Evolutionary conservation across 2,888 invertebrate genomes (phyloP).

Genomic region (Torymus texanus): DNA sequence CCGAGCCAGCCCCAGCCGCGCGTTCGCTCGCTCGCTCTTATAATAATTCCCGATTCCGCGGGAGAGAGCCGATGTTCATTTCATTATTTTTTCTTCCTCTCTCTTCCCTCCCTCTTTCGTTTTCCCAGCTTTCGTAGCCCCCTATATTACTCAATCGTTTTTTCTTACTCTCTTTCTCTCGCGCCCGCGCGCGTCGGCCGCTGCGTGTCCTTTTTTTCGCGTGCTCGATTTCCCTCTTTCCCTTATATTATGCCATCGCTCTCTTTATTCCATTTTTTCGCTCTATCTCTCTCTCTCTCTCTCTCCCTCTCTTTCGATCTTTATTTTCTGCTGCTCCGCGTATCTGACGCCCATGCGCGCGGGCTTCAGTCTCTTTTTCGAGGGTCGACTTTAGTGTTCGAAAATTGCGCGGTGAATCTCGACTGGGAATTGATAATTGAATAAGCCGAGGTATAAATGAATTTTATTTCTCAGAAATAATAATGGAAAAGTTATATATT

Average conservation of each 20-base stretch:
- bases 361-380: no score
- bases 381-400: no score
- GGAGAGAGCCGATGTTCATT: constrained; percentile 71
- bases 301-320: constrained; percentile 10
- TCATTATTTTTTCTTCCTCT: constrained; percentile 70
- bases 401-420: no score
- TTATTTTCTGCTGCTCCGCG: background rate
- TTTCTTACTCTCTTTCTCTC: constrained; percentile 37
- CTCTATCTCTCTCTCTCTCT: no score
- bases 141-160: constrained; percentile 53
- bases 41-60: background rate
- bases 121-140: constrained; percentile 26
- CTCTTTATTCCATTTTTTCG: constrained; percentile 16
- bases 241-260: constrained; percentile 31
- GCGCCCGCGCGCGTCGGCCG: background rate
- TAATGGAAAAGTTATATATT: no score
- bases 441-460: background rate
- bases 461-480: no score
- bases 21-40: no score
- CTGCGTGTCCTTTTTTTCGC: background rate
- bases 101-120: background rate
- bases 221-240: constrained; percentile 25
- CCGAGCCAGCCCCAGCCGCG: constrained; percentile 64
- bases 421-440: background rate
- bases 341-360: no score